phyloP scores from a whole-genome alignment of 2,888 invertebrate genomes.

The Cosmopolites sordidus region DNA sequence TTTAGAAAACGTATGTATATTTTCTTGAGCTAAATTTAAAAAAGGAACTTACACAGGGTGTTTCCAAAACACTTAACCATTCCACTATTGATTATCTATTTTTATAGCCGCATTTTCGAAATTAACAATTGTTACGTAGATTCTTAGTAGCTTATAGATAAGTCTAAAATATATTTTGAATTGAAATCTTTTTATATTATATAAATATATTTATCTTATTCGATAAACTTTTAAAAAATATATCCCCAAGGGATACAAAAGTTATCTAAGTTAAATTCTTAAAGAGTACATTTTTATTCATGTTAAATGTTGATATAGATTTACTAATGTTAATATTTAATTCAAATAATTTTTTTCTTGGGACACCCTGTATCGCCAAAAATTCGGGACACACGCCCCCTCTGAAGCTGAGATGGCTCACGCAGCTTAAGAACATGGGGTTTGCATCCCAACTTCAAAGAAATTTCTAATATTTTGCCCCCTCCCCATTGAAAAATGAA shows the following conservation, averaged over 20 bases:
- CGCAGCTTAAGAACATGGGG: slow-evolving; percentile 14
- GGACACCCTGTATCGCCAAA: slow-evolving; percentile 22
- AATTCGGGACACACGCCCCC: slow-evolving; percentile 15
- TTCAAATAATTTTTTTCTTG: slow-evolving; percentile 12
- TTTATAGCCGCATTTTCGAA: slow-evolving; percentile 12
- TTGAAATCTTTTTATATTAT: slow-evolving; percentile 6
- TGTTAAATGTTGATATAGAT: slow-evolving; percentile 13
- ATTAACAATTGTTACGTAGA: slow-evolving; percentile 15
- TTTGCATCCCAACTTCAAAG: slow-evolving; percentile 14
- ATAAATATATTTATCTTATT: slow-evolving; percentile 2
- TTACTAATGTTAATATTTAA: slow-evolving; percentile 12
- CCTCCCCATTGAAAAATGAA: no score
- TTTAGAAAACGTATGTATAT: slow-evolving; percentile 10
- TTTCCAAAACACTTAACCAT: slow-evolving; percentile 10
- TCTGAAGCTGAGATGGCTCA: slow-evolving; percentile 18
- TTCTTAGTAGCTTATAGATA: slow-evolving; percentile 10
- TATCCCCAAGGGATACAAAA: no score
- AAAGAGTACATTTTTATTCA: slow-evolving; percentile 9
- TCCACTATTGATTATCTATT: slow-evolving; percentile 5
- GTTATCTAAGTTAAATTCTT: no score
- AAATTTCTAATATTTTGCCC: slow-evolving; percentile 14
- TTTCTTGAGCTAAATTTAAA: slow-evolving; percentile 12
- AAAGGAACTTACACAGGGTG: slow-evolving; percentile 13
- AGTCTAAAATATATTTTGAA: slow-evolving; percentile 3
- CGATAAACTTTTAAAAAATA: not conserved